These are phyloP conservation scores for Tanytarsus gracilentus DNA, from an alignment of 2,888 invertebrate species.

Conservation along the genomic window DNA sequence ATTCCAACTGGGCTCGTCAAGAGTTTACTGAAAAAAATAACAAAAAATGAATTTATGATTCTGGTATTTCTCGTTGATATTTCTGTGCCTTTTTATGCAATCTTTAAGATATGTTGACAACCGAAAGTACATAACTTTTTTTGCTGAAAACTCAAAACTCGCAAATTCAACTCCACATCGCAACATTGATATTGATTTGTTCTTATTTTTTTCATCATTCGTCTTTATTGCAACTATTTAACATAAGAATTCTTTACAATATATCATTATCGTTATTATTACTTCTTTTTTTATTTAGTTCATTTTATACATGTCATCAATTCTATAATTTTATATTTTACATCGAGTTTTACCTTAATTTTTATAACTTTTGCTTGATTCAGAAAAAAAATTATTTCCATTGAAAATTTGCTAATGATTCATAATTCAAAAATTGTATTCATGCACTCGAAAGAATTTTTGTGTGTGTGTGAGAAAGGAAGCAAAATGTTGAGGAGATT, in stretches of 20 bases:
- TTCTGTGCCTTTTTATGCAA: not conserved
- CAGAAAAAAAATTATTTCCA: not conserved
- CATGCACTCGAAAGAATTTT: no score
- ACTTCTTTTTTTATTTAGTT: not conserved
- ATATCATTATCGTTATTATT: conserved; percentile 1
- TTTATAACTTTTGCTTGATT: not conserved
- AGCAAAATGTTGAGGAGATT: no score
- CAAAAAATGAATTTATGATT: conserved; percentile 10
- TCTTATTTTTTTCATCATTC: not conserved
- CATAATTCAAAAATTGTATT: no score
- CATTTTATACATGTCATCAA: not conserved
- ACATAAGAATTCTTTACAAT: conserved; percentile 23
- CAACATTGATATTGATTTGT: conserved; percentile 17
- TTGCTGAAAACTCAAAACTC: not conserved
- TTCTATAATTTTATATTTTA: not conserved
- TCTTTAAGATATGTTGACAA: conserved; percentile 19
- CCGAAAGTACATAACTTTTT: conserved; percentile 7
- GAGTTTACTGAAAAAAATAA: not conserved
- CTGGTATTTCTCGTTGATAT: not conserved
- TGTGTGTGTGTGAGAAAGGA: no score
- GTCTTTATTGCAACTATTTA: conserved; percentile 26
- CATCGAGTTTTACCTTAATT: not conserved
- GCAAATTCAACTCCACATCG: not conserved
- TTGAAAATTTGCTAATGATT: no score
- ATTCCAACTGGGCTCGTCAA: not conserved